These are phyloP conservation scores for Pangasius mekongensis DNA, from an alignment of 2,797 vertebrate species.

Conservation along the genomic window DNA sequence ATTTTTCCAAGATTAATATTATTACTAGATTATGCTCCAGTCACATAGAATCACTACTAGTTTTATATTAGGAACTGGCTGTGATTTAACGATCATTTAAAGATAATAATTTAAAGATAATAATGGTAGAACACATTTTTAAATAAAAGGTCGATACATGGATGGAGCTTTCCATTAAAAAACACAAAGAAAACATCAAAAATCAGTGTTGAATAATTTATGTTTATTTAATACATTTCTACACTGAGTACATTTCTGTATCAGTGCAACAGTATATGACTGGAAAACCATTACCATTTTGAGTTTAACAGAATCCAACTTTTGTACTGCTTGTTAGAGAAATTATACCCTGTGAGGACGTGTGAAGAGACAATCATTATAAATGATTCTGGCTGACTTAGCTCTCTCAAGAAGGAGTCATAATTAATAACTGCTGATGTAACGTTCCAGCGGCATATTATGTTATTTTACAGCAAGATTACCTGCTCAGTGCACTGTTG, in stretches of 20 bases:
- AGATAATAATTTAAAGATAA: neutral
- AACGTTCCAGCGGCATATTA: constrained; percentile 46
- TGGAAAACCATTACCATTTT: neutral
- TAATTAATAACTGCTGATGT: constrained; percentile 58
- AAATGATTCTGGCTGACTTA: constrained; percentile 38
- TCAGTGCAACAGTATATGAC: no score
- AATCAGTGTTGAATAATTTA: neutral
- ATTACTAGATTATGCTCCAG: neutral
- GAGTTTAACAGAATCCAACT: constrained; percentile 22
- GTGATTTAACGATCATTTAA: neutral
- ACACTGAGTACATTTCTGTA: neutral
- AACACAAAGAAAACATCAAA: neutral
- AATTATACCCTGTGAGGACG: constrained; percentile 29
- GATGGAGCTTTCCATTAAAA: neutral
- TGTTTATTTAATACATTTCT: neutral
- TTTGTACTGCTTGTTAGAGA: constrained; percentile 17
- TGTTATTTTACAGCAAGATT: constrained; percentile 52
- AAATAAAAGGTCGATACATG: neutral
- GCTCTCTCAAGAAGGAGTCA: constrained; percentile 41
- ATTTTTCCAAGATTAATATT: neutral
- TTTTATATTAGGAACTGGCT: neutral
- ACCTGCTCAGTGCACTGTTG: constrained; percentile 7
- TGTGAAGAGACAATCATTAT: constrained; percentile 41
- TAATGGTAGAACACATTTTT: neutral
- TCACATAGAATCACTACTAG: neutral